Base-by-base conservation (phyloP, 2,888 invertebrate genomes). In the Autographa pulchrina region DNA sequence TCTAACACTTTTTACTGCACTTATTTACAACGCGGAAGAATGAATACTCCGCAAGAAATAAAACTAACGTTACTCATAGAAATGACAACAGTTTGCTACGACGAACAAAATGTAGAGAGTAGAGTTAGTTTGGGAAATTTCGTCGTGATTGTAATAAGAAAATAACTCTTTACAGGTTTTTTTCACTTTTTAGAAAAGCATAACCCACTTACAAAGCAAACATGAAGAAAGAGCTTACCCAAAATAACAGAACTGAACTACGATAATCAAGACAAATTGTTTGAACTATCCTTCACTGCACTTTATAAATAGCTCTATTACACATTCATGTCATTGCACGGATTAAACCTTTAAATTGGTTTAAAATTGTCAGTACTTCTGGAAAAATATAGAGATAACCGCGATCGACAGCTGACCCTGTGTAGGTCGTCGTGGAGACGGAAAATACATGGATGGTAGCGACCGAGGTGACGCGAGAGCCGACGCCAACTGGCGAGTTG, bases 401-500 rank as follows among this genome's bases (percentile, higher is more conserved):
- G 76, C 82, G 84, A 75, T 83, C 81, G 77, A 78, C 82, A 80
- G 72, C 72, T 89, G 91, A 90, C 90, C 90, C 89, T 84, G 86
- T 85, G 80, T 85, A 90, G 92, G 90, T 90, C 90, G 89, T 81
- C 78, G 74, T 54, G 78, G 84, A 82, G 78, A 85, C 87, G 89
- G 85, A 88, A 88, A 89, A 86, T 80, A 84, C 74, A 78, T 80
- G 35, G 70, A 80, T 81, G 68, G 81, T 81, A 83, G 80, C 90
- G 89, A 89, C 91, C 86, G 89, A 88, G 86, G 87, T 90, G 88
- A 84, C 83, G 89, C 91, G 89, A 89, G 91, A 85, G 80, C 88
- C 88, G 88, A 86, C 89, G 95, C 95, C 95, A 95, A 95, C 95
- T 95, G 95, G 95, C 95, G 93, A 82, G 80, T 91, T 95, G 95